These are phyloP conservation scores for Pollenia griseotomentosa DNA, from an alignment of 2,888 invertebrate genomes.

Conservation along the genomic window DNA sequence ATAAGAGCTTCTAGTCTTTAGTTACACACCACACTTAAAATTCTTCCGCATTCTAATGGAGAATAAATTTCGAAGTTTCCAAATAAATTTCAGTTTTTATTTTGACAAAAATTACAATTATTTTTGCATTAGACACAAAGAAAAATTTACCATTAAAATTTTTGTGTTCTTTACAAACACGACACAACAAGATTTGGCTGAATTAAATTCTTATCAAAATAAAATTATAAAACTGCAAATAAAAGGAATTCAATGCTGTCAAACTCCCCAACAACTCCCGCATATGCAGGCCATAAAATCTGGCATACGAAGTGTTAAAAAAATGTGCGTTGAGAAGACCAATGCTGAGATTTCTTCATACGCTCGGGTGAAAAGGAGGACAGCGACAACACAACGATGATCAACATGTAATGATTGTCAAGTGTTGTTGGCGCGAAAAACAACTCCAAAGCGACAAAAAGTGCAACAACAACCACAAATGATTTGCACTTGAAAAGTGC, in stretches of 20 bases:
- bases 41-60: slow-evolving; percentile 66
- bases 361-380: slow-evolving; percentile 25
- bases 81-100: slow-evolving; percentile 48
- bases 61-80: slow-evolving; percentile 36
- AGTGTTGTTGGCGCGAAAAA: slow-evolving; percentile 69
- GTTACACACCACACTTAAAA: slow-evolving; percentile 35
- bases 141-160: slow-evolving; percentile 70
- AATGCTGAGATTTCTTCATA: slow-evolving; percentile 67
- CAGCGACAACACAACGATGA: slow-evolving; percentile 52
- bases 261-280: slow-evolving; percentile 73
- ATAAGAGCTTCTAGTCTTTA: slow-evolving; percentile 10
- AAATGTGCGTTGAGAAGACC: slow-evolving; percentile 62
- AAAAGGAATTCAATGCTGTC: slow-evolving; percentile 54
- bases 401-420: slow-evolving; percentile 71
- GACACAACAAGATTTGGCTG: slow-evolving; percentile 62
- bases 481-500: slow-evolving; percentile 74
- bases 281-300: slow-evolving; percentile 58
- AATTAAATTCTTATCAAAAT: slow-evolving; percentile 71
- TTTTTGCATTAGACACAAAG: slow-evolving; percentile 70
- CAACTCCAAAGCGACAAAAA: background rate
- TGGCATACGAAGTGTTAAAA: slow-evolving; percentile 18
- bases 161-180: slow-evolving; percentile 25
- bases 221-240: slow-evolving; percentile 51
- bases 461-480: slow-evolving; percentile 49
- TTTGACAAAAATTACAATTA: slow-evolving; percentile 63